phyloP scores from a whole-genome alignment of 2,797 vertebrate species.

The Amblyopsis hoosieri region DNA sequence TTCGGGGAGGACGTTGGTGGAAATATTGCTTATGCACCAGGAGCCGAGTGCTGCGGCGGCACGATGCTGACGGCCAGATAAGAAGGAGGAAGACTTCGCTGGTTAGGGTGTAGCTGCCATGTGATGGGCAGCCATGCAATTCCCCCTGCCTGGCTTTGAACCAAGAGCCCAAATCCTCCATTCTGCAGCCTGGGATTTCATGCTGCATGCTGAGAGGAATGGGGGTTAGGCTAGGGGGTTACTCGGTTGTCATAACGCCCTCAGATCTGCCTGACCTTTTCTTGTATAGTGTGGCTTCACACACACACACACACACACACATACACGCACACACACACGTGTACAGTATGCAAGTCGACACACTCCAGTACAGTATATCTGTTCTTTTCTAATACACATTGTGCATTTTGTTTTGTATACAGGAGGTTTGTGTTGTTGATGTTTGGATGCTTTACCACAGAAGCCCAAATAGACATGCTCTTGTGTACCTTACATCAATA shows the following conservation, averaged over 20 bases:
- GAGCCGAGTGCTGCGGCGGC: slow-evolving; percentile 83
- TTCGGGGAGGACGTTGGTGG: slow-evolving; percentile 81
- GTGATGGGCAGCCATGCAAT: slow-evolving; percentile 72
- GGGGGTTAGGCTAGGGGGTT: slow-evolving; percentile 43
- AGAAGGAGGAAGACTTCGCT: slow-evolving; percentile 44
- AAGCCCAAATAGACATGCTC: no score
- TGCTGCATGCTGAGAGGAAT: slow-evolving; percentile 48
- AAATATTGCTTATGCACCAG: slow-evolving; percentile 98
- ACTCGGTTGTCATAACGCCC: slow-evolving; percentile 44
- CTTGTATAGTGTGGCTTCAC: slow-evolving; percentile 44
- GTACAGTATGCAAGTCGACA: background rate
- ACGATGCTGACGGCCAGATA: slow-evolving; percentile 73
- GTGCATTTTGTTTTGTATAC: no score
- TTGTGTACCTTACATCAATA: no score
- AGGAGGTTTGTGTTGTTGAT: no score
- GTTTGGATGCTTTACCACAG: no score
- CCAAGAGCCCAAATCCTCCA: slow-evolving; percentile 59
- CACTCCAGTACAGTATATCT: background rate
- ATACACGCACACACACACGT: slow-evolving; percentile 23
- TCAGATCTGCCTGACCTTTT: slow-evolving; percentile 40
- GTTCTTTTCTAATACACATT: background rate
- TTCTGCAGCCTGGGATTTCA: slow-evolving; percentile 64
- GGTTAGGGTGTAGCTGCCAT: slow-evolving; percentile 53
- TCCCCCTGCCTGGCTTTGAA: slow-evolving; percentile 63
- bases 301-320: slow-evolving; percentile 5